Percentiles rank a stretch among this genome's conserved stretches.
phyloP scores from a whole-genome alignment of 2,797 vertebrate species.

The Hirundo rustica region DNA sequence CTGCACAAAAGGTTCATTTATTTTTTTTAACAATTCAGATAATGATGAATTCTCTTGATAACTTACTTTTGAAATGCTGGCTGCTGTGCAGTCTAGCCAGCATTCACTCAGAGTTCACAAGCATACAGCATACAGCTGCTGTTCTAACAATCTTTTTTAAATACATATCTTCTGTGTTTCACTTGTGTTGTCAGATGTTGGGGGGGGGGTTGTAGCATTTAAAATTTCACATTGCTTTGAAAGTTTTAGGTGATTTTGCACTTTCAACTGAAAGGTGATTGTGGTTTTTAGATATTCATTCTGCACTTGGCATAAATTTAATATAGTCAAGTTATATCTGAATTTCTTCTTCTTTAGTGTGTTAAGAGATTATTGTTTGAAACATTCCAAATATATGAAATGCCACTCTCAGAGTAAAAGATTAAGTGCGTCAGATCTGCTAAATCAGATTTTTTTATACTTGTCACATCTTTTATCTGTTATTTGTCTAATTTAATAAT shows the following conservation, averaged over 20 bases:
- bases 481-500: constrained; percentile 44
- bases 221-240: neutral
- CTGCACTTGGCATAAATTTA: neutral
- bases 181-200: neutral
- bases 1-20: neutral
- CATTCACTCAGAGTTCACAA: neutral
- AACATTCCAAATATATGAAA: constrained; percentile 38
- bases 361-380: constrained; percentile 16
- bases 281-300: constrained; percentile 2
- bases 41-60: neutral
- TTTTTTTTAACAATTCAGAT: neutral
- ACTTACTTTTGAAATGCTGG: neutral
- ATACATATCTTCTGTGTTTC: neutral
- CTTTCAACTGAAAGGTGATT: neutral
- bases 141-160: neutral
- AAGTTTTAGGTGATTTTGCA: neutral
- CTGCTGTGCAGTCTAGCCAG: neutral
- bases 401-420: neutral
- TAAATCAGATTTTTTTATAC: constrained; percentile 30
- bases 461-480: constrained; percentile 56
- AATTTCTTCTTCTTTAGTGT: neutral
- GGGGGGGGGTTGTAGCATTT: neutral
- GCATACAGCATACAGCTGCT: neutral
- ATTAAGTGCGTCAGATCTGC: constrained; percentile 10
- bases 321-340: neutral